Evolutionary conservation across 2,113 vertebrate genomes (phyloP).

Genomic region (Alligator mississippiensis): DNA sequence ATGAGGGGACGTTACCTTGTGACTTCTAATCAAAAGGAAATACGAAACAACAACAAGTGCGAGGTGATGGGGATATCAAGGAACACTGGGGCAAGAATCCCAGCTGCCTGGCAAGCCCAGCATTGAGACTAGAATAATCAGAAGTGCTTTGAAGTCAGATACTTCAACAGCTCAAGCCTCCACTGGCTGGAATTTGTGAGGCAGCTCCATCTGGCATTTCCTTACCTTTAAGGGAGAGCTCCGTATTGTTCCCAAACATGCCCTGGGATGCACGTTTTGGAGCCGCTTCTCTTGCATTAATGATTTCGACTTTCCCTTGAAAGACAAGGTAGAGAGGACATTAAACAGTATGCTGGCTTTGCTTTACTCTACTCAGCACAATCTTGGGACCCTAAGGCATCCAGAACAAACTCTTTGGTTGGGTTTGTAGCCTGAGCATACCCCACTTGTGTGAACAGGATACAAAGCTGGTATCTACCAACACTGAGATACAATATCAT

Average conservation of each 20-base stretch:
- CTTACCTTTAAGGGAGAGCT: conserved; percentile 85
- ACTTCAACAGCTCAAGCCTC: not conserved
- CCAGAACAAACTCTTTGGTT: not conserved
- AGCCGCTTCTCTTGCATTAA: conserved; percentile 92
- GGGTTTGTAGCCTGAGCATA: not conserved
- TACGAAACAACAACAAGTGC: not conserved
- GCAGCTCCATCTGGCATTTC: not conserved
- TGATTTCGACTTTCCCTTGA: conserved; percentile 88
- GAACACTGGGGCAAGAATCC: not conserved
- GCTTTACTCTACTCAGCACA: not conserved
- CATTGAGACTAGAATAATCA: not conserved
- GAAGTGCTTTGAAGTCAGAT: not conserved
- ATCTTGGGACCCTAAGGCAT: not conserved
- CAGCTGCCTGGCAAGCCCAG: not conserved
- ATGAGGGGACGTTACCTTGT: not conserved
- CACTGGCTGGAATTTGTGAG: not conserved
- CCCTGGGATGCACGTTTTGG: conserved; percentile 73
- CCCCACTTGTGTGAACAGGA: not conserved
- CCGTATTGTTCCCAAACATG: conserved; percentile 88
- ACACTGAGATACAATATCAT: not conserved
- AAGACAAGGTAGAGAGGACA: conserved; percentile 26
- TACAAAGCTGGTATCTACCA: not conserved
- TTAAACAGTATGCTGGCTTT: not conserved
- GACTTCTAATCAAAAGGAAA: not conserved
- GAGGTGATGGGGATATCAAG: not conserved